Evolutionary conservation across 2,113 vertebrate genomes (phyloP), one percentile per base, ranked within the genome.

Genomic region (Protobothrops mucrosquamatus): DNA sequence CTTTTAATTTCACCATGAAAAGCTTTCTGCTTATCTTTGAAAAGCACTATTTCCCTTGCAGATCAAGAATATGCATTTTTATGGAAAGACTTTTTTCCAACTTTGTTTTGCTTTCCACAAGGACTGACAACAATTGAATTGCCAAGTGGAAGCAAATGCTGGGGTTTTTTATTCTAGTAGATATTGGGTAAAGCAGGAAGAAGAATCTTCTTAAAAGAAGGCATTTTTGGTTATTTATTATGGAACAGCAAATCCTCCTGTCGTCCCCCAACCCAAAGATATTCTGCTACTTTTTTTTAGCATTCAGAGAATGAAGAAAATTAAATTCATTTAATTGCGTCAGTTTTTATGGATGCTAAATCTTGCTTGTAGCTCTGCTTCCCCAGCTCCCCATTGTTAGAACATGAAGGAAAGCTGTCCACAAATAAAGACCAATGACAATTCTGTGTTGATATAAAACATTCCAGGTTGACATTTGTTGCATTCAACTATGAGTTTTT

Each of bases 391-490:
- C 12, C 55, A 18, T 55, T 18, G 55, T 18, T 55, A 6, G 9
- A 51, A 4, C 12, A 39, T 39, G 61, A 85, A 43, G 46, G 34
- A 52, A 52, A 56, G 54, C 86, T 51, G 69, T n/a, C 59, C 11
- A 48, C 51, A 46, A 88, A 8, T 52, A 48, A 55, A 74, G 91
- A 88, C 88, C 43, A 54, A 46, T 39, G 55, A 23, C 89, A 90
- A 23, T n/a, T n/a, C n/a, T 26, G 9, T 43, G 23, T 29, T 90
- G 43, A 81, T 88, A 39, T 74, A 54, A 93, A 90, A 93, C 34
- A n/a, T 91, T 93, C 89, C 89, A 69, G 39, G 85, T 46, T 88
- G 89, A 88, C 85, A 91, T 91, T 93, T 74, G 85, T n/a, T 91
- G 81, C 51, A 48, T 34, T 8, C 55, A n/a, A 51, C 52, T 85